These are phyloP conservation scores for Ctenomys sociabilis DNA, from an alignment of 2,113 vertebrate species.

Conservation along the genomic window DNA sequence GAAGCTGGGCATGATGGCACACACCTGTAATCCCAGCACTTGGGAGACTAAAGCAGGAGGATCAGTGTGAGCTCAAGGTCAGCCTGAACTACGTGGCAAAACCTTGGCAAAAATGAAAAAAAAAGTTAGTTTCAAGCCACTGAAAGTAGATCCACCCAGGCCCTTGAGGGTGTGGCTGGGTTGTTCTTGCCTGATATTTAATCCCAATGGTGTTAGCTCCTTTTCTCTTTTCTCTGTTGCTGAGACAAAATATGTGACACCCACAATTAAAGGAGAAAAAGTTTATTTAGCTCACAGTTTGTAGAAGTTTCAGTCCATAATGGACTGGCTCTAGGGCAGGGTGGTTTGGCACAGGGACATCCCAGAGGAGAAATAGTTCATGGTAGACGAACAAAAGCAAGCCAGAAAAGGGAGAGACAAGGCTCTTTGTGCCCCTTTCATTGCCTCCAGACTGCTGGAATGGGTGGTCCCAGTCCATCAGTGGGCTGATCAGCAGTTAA, in stretches of 20 bases:
- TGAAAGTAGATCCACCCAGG: slow-evolving; percentile 59
- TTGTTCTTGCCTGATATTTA: background rate
- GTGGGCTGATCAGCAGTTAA: background rate
- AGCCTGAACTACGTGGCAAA: background rate
- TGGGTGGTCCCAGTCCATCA: background rate
- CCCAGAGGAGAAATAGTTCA: background rate
- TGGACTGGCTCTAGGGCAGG: background rate
- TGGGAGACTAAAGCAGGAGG: background rate
- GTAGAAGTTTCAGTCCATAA: background rate
- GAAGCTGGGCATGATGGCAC: background rate
- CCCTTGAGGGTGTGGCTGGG: slow-evolving; percentile 49
- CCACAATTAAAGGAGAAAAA: background rate
- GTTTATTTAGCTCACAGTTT: background rate
- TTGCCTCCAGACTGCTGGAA: background rate
- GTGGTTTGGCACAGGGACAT: background rate
- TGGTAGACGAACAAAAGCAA: background rate
- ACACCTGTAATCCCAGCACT: background rate
- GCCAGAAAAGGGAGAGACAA: background rate
- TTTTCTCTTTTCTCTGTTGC: background rate
- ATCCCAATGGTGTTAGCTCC: background rate
- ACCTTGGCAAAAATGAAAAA: background rate
- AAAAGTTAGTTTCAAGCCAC: slow-evolving; percentile 22
- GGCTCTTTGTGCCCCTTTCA: background rate
- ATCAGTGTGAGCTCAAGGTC: background rate
- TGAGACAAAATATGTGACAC: background rate